phyloP scores from a whole-genome alignment of 2,113 vertebrate species.

The Edolisoma coerulescens region DNA sequence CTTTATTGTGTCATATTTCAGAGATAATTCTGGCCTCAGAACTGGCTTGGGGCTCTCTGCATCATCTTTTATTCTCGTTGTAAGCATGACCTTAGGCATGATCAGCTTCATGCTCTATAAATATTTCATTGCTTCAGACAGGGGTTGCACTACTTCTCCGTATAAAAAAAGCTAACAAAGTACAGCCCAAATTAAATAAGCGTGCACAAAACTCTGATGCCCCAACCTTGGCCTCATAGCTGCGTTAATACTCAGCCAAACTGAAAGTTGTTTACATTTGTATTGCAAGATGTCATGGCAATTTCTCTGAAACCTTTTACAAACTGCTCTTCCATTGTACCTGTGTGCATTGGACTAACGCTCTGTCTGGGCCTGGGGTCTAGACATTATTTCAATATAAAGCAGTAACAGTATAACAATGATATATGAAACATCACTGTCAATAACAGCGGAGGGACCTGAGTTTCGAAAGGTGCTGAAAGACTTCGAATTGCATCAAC shows the following conservation, averaged over 20 bases:
- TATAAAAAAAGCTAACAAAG: background rate
- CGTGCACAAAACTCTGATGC: background rate
- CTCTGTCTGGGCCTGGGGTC: background rate
- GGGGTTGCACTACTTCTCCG: background rate
- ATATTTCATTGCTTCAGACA: background rate
- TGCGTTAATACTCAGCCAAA: background rate
- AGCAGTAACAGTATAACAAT: background rate
- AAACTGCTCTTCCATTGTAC: background rate
- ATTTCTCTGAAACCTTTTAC: background rate
- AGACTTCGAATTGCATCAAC: background rate
- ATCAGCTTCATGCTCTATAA: background rate
- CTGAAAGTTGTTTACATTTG: background rate
- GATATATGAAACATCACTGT: accelerated
- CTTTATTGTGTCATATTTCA: background rate
- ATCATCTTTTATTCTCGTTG: background rate
- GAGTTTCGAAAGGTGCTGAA: background rate
- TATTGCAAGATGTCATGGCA: background rate
- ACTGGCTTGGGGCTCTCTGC: background rate
- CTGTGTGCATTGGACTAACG: background rate
- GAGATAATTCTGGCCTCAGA: background rate
- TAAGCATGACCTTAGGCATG: background rate
- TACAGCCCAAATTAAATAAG: background rate
- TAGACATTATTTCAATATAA: background rate
- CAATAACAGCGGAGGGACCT: background rate
- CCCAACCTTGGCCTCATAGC: background rate